A percentile compares a stretch with the other conserved stretches of the same genome.
Evolutionary conservation across 2,888 invertebrate species (phyloP).

Genomic region (Cyrtodaria siliqua): DNA sequence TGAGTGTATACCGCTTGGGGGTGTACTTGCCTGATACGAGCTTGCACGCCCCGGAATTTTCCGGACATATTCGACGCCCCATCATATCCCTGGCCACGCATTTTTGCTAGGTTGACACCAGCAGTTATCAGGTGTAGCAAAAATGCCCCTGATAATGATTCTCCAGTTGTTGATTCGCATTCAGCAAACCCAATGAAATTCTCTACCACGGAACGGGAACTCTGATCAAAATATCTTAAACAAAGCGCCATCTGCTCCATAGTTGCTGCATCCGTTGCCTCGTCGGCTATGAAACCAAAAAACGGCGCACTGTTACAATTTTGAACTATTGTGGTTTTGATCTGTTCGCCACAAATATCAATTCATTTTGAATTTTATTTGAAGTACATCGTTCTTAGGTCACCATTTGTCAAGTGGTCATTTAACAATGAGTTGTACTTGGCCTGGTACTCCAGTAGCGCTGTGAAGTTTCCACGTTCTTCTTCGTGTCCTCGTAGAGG

Average conservation of each 20-base stretch:
- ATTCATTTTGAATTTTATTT: conserved; percentile 10
- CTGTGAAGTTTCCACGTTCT: conserved; percentile 11
- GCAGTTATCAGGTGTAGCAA: neutral
- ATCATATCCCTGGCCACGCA: conserved; percentile 47
- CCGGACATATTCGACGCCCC: conserved; percentile 50
- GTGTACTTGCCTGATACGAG: conserved; percentile 22
- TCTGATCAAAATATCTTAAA: conserved; percentile 13
- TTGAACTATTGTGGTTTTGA: neutral
- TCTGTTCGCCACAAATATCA: neutral
- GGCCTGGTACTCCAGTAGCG: conserved; percentile 18
- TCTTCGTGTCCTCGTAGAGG: conserved; percentile 28
- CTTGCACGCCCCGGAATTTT: conserved; percentile 28
- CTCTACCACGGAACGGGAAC: conserved; percentile 1
- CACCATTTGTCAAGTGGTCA: neutral
- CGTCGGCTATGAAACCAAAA: conserved; percentile 5
- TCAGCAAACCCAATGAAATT: conserved; percentile 26
- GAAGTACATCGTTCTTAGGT: conserved; percentile 4
- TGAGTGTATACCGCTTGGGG: conserved; percentile 36
- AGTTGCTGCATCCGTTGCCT: conserved; percentile 13
- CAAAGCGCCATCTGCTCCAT: conserved; percentile 25
- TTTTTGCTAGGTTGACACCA: conserved; percentile 1
- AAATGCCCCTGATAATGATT: conserved; percentile 19
- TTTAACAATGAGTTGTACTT: neutral
- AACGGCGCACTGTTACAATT: conserved; percentile 1
- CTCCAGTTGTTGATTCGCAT: conserved; percentile 28